Evolutionary conservation across 23 tunicate genomes (phyloP).

Genomic region (Oikopleura vanhoeffeni): DNA sequence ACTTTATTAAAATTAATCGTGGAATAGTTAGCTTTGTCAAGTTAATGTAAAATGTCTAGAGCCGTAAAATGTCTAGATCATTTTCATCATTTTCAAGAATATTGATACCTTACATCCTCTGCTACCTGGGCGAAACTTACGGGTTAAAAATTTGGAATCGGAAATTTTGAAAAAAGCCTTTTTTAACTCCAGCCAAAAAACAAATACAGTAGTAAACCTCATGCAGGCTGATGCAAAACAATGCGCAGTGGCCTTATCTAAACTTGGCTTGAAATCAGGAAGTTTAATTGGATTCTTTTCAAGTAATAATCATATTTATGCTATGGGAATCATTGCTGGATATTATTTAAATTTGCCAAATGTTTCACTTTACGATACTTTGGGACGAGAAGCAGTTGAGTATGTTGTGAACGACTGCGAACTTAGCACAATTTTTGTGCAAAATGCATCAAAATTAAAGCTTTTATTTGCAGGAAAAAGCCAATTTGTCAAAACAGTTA

Average conservation of each 20-base stretch:
- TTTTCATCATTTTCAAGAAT: no score
- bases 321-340: not conserved
- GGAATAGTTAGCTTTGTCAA: no score
- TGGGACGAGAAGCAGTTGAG: slow-evolving; percentile 47
- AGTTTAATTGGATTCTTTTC: not conserved
- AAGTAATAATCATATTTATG: not conserved
- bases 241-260: not conserved
- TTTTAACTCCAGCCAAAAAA: no score
- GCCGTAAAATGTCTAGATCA: no score
- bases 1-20: no score
- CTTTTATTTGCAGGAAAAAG: not conserved
- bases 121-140: no score
- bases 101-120: no score
- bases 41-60: no score
- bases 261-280: not conserved
- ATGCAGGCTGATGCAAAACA: not conserved
- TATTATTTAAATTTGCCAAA: not conserved
- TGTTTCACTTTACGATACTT: slow-evolving; percentile 80
- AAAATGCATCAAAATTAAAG: not conserved
- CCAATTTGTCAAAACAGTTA: not conserved
- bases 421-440: not conserved
- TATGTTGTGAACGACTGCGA: slow-evolving; percentile 27
- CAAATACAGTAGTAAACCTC: no score
- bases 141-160: no score
- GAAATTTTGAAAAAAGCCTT: no score